Evolutionary conservation across 2,888 invertebrate species (phyloP).

Genomic region (Eupithecia subumbrata): DNA sequence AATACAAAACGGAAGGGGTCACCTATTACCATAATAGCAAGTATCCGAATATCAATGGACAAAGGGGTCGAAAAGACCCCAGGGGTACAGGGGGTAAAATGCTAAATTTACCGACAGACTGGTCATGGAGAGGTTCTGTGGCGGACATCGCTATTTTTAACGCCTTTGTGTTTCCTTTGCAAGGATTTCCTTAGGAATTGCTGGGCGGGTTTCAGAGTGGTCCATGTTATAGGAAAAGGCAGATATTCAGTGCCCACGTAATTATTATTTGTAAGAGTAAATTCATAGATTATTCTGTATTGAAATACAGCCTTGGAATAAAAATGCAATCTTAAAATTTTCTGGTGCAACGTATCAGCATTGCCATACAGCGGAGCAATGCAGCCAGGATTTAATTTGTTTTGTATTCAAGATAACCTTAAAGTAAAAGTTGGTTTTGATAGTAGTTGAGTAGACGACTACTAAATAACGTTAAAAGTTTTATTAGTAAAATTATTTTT

Average conservation of each 20-base stretch:
- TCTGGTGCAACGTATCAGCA: too few relatives aligned
- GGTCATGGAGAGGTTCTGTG: slow-evolving; percentile 73
- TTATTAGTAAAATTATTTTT: neutral
- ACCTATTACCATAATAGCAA: slow-evolving; percentile 71
- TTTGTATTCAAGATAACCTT: neutral
- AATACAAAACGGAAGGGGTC: slow-evolving; percentile 71
- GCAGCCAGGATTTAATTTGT: too few relatives aligned
- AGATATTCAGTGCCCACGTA: neutral
- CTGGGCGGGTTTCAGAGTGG: slow-evolving; percentile 53
- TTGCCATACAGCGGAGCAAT: too few relatives aligned
- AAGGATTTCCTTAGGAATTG: slow-evolving; percentile 76
- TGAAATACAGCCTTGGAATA: too few relatives aligned
- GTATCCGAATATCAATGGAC: slow-evolving; percentile 65
- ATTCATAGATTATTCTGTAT: neutral
- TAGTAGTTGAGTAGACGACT: neutral
- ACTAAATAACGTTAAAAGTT: neutral
- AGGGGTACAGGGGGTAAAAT: slow-evolving; percentile 53
- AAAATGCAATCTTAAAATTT: neutral
- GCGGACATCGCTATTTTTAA: slow-evolving; percentile 76
- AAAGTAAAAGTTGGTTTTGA: neutral
- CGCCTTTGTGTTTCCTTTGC: slow-evolving; percentile 75
- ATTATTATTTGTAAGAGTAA: neutral
- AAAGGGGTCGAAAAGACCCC: slow-evolving; percentile 60
- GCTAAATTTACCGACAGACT: slow-evolving; percentile 70
- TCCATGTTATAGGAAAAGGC: slow-evolving; percentile 41